Base-by-base conservation (phyloP, 2,888 invertebrate species). In the Xiphydria camelus region DNA sequence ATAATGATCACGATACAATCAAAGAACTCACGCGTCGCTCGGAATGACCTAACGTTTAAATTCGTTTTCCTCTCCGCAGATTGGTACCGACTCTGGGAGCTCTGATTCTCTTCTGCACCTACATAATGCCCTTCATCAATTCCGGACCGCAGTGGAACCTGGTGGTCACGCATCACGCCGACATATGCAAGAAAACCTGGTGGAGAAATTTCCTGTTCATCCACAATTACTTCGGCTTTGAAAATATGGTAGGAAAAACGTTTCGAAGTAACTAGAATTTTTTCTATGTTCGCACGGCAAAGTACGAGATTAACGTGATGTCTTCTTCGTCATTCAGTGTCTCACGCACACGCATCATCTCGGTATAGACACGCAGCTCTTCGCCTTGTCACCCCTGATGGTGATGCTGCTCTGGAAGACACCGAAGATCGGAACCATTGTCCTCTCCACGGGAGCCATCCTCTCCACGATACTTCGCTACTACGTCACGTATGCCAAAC, bases 141-240 rank as follows among this genome's bases (percentile, higher is more conserved):
- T 80, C 82, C 0, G 87, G 87, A 3, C 87, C 87, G 0, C 82
- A 85, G 64, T 87, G 86, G 86, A 85, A 85, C 62, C 75, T 84
- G 12, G 85, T 86, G 1, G 82, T 87, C 4, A 81, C 80, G 0
- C 83, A 85, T 58, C 85, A 87, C 66, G 82, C 86, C 0, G 79
- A 83, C 33, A 82, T 85, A 42, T 87, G 87, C 68, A 85, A 86
- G 66, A 76, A 78, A 59, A 79, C 83, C 44, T 86, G 86, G 85
- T 87, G 86, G 87, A 79, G 83, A 59, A 87, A 86, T 63, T 76
- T 87, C 49, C 69, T 87, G 1, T 87, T 86, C 55, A 84, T 87
- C 41, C 87, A 87, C 62, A 87, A 87, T 67, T 87, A 86, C 64
- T 87, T 83, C 62, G 87, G 87, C 26, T 87, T 87, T 60, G 81